Base-by-base conservation (phyloP, 1,140 invertebrate species). In the Lucilia cuprina region DNA sequence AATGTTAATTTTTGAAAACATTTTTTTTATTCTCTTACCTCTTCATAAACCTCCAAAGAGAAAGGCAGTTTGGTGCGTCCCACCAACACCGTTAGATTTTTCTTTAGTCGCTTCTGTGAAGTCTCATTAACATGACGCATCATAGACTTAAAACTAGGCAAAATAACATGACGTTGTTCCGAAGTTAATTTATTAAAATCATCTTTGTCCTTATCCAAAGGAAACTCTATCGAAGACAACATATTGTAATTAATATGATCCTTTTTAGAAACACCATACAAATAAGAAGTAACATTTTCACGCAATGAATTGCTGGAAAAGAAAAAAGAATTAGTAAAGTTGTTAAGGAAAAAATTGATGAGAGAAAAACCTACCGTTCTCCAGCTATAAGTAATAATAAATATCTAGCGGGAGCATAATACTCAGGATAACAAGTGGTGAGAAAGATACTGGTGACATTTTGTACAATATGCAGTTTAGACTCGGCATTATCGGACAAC, bases 391-490 rank as follows among this genome's bases (percentile, higher is more conserved):
- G 89, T n/a, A 98, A 91, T 50, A 98, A 91, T 17, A 98, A 92
- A 89, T 96, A 98, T 86, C 96, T 93, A 2, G 97, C 96, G 2
- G 96, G 94, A 2, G 96, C 93, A 90, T 97, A 96, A 87, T 96
- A 93, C 41, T 94, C 92, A 5, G 95, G 95, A 91, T 97, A 98
- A 75, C 98, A 95, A 19, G 94, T 94, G 3, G 95, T 94, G 2
- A 96, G 94, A 91, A 97, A 97, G 84, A 96, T 93, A 84, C 96
- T 96, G 30, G 96, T 95, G 21, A 97, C 94, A 88, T 96, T 95
- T 85, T 97, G 92, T 4, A 96, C 94, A 91, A 96, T 95, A 0
- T 94, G 91, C 86, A 96, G 94, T 47, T 94, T 92, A 34, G 93
- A 94, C 83, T 94, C 93, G 85, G 95, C 93, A 90, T 95, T 94